Conservation (phyloP, 2,113 vertebrate species). For the Talpa occidentalis region DNA sequence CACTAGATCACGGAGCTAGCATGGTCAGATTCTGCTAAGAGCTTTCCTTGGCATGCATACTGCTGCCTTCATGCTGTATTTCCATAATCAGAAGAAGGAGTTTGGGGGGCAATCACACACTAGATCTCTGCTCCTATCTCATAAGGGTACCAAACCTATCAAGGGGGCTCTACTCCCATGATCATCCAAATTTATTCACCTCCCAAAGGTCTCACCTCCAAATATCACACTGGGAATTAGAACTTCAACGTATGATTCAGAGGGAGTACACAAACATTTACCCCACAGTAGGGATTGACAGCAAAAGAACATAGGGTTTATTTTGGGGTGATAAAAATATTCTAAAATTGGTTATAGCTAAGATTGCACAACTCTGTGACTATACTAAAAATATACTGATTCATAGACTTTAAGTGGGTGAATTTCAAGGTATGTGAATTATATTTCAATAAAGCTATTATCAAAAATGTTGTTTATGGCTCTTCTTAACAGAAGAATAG, state of each 20-base stretch:
- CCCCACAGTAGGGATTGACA: neutral
- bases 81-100: neutral
- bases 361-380: neutral
- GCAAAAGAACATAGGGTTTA: neutral
- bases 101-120: neutral
- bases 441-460: neutral
- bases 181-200: neutral
- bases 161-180: neutral
- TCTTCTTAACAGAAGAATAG: slow-evolving; percentile 3
- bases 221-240: neutral
- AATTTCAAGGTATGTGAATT: neutral
- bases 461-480: neutral
- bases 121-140: neutral
- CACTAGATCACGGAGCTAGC: neutral
- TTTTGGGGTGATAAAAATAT: neutral
- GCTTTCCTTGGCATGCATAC: neutral
- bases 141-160: neutral
- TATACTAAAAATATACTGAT: neutral
- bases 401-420: neutral
- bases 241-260: neutral
- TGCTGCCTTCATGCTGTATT: neutral
- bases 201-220: neutral
- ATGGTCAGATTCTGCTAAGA: neutral
- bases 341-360: neutral
- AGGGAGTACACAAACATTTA: neutral